phyloP scores from a whole-genome alignment of 1,140 invertebrate species.

The Patella vulgata region DNA sequence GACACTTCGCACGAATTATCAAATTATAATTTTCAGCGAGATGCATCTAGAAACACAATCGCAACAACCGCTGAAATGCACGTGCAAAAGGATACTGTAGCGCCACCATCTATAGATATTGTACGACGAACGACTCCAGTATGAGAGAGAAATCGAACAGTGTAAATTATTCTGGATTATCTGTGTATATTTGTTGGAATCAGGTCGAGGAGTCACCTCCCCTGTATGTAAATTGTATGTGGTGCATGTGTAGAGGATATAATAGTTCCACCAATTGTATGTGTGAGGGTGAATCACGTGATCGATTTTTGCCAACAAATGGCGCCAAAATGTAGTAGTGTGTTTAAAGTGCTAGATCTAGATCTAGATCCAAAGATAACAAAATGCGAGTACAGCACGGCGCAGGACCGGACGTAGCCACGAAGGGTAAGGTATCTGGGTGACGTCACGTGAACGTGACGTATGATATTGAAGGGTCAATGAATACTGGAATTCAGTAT shows the following conservation, averaged over 20 bases:
- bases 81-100: slow-evolving; percentile 29
- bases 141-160: slow-evolving; percentile 14
- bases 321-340: too few species aligned
- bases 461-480: too few species aligned
- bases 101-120: slow-evolving; percentile 43
- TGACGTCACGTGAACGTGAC: too few species aligned
- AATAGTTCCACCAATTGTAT: background rate
- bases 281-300: background rate
- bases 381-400: too few species aligned
- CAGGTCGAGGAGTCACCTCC: too few species aligned
- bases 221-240: background rate
- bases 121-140: slow-evolving; percentile 54
- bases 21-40: slow-evolving; percentile 61
- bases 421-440: too few species aligned
- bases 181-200: background rate
- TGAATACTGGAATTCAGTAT: too few species aligned
- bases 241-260: background rate
- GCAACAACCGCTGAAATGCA: slow-evolving; percentile 63
- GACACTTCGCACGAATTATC: slow-evolving; percentile 63
- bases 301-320: background rate
- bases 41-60: slow-evolving; percentile 60
- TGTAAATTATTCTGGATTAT: background rate
- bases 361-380: too few species aligned
- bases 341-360: too few species aligned
- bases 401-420: too few species aligned